Evolutionary conservation across 2,888 invertebrate species (phyloP).

Genomic region (Choristoneura rosaceana): DNA sequence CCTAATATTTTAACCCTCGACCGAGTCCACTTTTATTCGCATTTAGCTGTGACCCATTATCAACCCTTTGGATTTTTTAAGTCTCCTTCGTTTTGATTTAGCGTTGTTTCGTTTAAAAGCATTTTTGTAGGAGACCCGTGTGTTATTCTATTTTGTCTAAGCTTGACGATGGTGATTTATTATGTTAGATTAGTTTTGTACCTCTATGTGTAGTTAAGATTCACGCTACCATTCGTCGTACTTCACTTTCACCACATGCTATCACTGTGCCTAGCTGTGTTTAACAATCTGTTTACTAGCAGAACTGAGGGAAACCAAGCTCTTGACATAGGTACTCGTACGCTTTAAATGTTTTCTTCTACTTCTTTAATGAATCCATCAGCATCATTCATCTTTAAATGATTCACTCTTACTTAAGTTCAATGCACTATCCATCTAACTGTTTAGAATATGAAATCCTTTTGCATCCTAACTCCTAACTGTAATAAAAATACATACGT

Average conservation of each 20-base stretch:
- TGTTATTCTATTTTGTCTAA: conserved; percentile 51
- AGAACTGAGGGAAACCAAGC: conserved; percentile 4
- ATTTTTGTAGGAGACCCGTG: conserved; percentile 45
- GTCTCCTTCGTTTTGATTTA: conserved; percentile 45
- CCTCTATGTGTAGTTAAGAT: conserved; percentile 34
- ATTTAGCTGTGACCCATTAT: conserved; percentile 62
- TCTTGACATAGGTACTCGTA: conserved; percentile 6
- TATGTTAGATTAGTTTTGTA: conserved; percentile 28
- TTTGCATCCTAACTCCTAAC: conserved; percentile 6
- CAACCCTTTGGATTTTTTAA: conserved; percentile 49
- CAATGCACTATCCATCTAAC: conserved; percentile 16
- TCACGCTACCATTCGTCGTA: conserved; percentile 22
- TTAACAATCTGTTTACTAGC: conserved; percentile 5
- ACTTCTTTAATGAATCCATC: background rate
- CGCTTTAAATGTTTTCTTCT: conserved; percentile 34
- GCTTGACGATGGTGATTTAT: conserved; percentile 46
- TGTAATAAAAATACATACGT: too few relatives aligned
- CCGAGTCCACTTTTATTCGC: conserved; percentile 69
- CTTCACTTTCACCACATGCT: conserved; percentile 25
- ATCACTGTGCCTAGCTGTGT: conserved; percentile 24
- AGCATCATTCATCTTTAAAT: conserved; percentile 20
- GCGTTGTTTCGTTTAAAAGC: conserved; percentile 27
- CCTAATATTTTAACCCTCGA: conserved; percentile 74
- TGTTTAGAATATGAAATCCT: background rate
- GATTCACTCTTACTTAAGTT: conserved; percentile 2